Base-by-base conservation (phyloP, 2,888 invertebrate genomes). In the Rhaphigaster nebulosa region DNA sequence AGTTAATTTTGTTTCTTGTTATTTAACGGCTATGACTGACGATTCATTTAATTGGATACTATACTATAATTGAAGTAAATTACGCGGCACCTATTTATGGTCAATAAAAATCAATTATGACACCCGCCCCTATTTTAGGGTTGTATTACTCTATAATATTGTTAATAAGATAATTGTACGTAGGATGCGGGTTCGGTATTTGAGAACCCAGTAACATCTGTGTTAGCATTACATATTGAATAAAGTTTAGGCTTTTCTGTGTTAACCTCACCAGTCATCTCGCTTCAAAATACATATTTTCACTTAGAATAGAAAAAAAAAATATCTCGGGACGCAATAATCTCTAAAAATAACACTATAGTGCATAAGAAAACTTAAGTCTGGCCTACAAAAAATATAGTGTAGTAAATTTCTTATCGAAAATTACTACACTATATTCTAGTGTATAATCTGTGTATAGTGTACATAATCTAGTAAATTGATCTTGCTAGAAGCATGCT, bases 161-260 rank as follows among this genome's bases (percentile, higher is more conserved):
- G 34, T 76, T 76, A 76, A 76, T 76, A 76, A 76, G 38, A 6
- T 76, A 34, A 38, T 76, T 76, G 34, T 20, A 76, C 12, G 12
- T 38, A 76, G 70, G 70, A 76, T 76, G 70, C 70, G 70, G 70
- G 70, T 76, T 20, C 70, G 34, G 70, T 76, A 38, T 76, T 76
- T 76, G 70, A 38, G 70, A 34, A 18, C 70, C 70, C 70, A 0
- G 20, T 38, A 20, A 23, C 38, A 76, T 76, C 20, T 76, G 20
- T 76, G n/a, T 29, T 29, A 29, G 29, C 3, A 8, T 76, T 38
- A 65, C 34, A 34, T 65, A 65, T 65, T 29, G 29, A 29, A 29
- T 29, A 1, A n/a, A 60, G 29, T 29, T 65, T 29, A 65, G 56
- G 56, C 56, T n/a, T 60, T 60, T 2, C 60, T 10, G 12, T 12